phyloP scores from a whole-genome alignment of 35 echinoderm and acorn worm genomes.

The Apostichopus japonicus region DNA sequence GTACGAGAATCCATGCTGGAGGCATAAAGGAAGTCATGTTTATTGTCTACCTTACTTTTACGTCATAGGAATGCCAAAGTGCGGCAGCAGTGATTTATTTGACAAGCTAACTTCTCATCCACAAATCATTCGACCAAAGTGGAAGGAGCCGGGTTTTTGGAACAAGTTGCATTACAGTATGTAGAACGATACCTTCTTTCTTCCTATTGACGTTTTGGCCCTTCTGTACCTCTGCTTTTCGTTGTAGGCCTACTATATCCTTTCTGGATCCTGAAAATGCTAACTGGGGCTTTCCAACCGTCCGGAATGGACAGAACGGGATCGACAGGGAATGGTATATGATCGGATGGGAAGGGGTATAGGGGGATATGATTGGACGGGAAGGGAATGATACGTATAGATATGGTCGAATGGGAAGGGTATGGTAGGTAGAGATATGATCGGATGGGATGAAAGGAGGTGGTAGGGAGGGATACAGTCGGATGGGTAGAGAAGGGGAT shows the following conservation, averaged over 20 bases:
- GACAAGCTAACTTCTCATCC: background rate
- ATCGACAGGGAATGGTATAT: no score
- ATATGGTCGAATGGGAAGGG: no score
- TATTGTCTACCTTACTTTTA: constrained; percentile 46
- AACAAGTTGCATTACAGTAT: constrained; percentile 18
- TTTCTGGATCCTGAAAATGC: background rate
- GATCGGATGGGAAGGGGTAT: no score
- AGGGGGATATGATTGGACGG: no score
- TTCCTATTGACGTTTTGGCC: background rate
- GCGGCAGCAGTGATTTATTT: constrained; percentile 32
- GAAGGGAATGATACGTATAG: no score
- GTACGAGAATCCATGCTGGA: constrained; percentile 40
- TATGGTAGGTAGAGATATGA: no score
- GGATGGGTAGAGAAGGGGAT: no score
- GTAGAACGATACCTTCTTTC: background rate
- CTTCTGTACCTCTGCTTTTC: background rate
- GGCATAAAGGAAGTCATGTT: background rate
- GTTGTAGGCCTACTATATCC: background rate
- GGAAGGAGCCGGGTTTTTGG: constrained; percentile 37
- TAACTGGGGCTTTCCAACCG: no score
- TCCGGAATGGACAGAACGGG: no score
- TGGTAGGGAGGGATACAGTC: no score
- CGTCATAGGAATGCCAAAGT: constrained; percentile 41
- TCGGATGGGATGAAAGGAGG: no score
- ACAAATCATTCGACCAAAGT: background rate